Percentiles rank a stretch among this genome's conserved stretches.
phyloP scores from a whole-genome alignment of 2,888 invertebrate genomes.

The Acronicta alni region DNA sequence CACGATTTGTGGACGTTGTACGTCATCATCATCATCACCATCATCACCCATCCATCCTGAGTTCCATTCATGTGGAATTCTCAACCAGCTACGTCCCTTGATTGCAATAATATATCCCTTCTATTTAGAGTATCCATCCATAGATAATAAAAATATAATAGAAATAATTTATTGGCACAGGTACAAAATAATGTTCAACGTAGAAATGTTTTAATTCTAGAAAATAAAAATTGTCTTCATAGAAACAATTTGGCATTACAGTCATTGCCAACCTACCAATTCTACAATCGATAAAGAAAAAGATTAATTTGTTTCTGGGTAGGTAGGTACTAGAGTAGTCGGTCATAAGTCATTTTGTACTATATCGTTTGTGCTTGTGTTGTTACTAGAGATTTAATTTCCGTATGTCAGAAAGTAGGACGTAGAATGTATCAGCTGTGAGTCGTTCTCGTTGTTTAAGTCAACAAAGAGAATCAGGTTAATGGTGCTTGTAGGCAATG shows the following conservation, averaged over 20 bases:
- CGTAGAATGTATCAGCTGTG: slow-evolving; percentile 22
- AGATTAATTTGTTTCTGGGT: not conserved
- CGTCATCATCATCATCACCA: no score
- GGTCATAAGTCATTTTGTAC: not conserved
- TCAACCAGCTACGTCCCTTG: no score
- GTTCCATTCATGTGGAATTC: no score
- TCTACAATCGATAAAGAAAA: slow-evolving; percentile 1
- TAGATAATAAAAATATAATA: no score
- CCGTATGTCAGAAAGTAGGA: slow-evolving; percentile 41
- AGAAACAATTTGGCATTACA: not conserved
- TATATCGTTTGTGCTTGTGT: slow-evolving; percentile 5
- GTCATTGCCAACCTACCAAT: not conserved
- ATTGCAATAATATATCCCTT: no score
- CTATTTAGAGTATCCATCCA: no score
- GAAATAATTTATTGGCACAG: no score
- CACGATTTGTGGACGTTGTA: no score
- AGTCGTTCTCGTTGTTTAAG: slow-evolving; percentile 18
- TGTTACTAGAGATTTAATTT: slow-evolving; percentile 35
- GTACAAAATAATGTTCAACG: no score
- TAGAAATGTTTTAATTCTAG: no score
- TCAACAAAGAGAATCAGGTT: slow-evolving; percentile 43
- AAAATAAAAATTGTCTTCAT: no score
- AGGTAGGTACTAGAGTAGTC: not conserved
- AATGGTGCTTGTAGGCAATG: slow-evolving; percentile 18
- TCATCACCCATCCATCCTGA: no score